Evolutionary conservation across 2,888 invertebrate species (phyloP), one percentile per base, ranked within the genome.

Genomic region (Agrotis segetum): DNA sequence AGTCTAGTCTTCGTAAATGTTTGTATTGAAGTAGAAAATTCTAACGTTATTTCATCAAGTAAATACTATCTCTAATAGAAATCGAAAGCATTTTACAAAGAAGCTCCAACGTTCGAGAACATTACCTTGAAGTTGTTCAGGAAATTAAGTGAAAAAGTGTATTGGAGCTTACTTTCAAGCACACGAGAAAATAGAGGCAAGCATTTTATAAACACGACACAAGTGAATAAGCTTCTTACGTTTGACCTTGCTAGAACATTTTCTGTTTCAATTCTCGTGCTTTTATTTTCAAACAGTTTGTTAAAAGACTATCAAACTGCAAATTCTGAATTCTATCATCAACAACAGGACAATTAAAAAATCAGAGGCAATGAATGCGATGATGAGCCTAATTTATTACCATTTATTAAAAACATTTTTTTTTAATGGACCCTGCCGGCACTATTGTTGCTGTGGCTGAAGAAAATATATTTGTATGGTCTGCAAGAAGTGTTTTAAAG

Each of bases 81-180:
- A 71, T 75, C 75, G 75, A 75, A 74, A 79, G 47, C 65, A 52
- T 67, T 71, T 71, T 62, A 67, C 67, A 67, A 75, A 79, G 65
- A 50, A 79, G 62, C 58, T 79, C 71, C 67, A 29, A 65, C 56
- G 62, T 58, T 79, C 55, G 19, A 62, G 24, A 63, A 61, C 50
- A 74, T 66, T 62, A 61, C 64, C 65, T 65, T 24, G 53, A 21
- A 67, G 58, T 59, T 50, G 58, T 67, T 71, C 71, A 79, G 75
- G 80, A 79, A 79, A 79, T 71, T 71, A 79, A 67, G 58, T 67
- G 64, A 62, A 75, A 70, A 70, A 64, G 63, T 61, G 64, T 61
- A 77, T 61, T 58, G 67, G 40, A 69, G 59, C 55, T 63, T 55
- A 55, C 29, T 69, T 47, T 66, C 53, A 9, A 65, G 58, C 65